Base-by-base conservation (phyloP, 37 sponge, comb jelly and placozoan species). In the Beroe forskalii region DNA sequence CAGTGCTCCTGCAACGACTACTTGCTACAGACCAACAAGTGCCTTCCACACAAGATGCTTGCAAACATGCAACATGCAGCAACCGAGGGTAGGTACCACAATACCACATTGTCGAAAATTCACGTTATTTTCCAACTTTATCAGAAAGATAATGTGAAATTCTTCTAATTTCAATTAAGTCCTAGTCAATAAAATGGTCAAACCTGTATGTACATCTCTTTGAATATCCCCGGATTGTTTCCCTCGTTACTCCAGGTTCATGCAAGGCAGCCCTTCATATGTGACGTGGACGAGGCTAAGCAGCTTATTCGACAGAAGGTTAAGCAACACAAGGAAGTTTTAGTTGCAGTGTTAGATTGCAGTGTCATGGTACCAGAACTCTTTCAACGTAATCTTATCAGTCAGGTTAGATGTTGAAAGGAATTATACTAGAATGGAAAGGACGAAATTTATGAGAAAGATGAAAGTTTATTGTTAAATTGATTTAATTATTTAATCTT, bases 331-430 rank as follows among this genome's bases (percentile, higher is more conserved):
- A 41, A 44, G 48, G 86, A 80, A 24, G 86, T 80, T 25, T 31
- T 80, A 1, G 86, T 80, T 24, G 86, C 86, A 1, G 86, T 80
- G 27, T 27, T 80, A 31, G 55, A 80, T 38, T 44, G 86, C 48
- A 23, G 55, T 25, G 22, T n/a, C 0, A 23, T 80, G 22, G 86
- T 80, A 24, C 86, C 86, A 4, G 86, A 80, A 42, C 86, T 80
- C 17, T 80, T 80, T 44, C 86, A 80, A 31, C 12, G 86, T n/a
- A 44, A 24, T 25, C 86, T 80, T 1, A 24, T 80, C 30, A 80
- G 30, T 43, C 86, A 80, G 86, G 86, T 80, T 4, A 80, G 28
- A 6, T 8, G 25, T 63, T 63, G 60, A 55, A 19, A 55, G 17
- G n/a, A n/a, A n/a, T n/a, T n/a, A n/a, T n/a, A n/a, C n/a, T n/a